phyloP scores from a whole-genome alignment of 2,113 vertebrate genomes.

The Bufo bufo region DNA sequence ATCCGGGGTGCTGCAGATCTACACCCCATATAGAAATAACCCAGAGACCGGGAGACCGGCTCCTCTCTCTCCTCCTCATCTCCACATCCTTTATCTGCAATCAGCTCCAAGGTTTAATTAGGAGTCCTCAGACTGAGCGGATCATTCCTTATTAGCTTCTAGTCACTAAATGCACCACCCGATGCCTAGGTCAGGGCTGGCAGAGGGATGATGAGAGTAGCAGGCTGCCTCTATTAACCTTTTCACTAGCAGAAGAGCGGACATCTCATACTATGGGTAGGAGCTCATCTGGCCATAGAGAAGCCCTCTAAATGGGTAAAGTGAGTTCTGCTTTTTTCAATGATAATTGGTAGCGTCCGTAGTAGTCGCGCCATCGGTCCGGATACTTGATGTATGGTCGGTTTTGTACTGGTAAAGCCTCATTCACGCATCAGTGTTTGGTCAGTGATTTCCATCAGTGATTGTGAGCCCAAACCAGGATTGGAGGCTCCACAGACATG shows the following conservation, averaged over 20 bases:
- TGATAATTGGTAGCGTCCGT: background rate
- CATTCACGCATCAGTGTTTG: too few species aligned
- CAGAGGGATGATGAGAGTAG: background rate
- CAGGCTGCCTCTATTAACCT: constrained; percentile 13
- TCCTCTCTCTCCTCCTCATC: constrained; percentile 68
- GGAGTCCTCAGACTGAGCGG: constrained; percentile 85
- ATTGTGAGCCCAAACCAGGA: too few species aligned
- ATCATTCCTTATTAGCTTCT: constrained; percentile 90
- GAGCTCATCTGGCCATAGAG: background rate
- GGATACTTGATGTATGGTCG: too few species aligned
- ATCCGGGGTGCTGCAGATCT: constrained; percentile 62
- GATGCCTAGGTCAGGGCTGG: constrained; percentile 67
- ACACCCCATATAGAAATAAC: constrained; percentile 57
- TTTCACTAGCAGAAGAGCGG: constrained; percentile 9
- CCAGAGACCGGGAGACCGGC: background rate
- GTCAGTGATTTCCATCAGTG: too few species aligned
- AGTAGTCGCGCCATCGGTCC: background rate
- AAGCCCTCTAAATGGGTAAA: too few species aligned
- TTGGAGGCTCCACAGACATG: too few species aligned
- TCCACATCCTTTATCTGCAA: constrained; percentile 83
- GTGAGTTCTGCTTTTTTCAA: background rate
- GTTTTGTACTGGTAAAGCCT: too few species aligned
- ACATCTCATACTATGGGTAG: background rate
- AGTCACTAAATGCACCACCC: constrained; percentile 85
- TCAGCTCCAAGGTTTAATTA: constrained; percentile 94